Evolutionary conservation across 2,797 vertebrate species (phyloP).

Genomic region (Lithobates sylvaticus): DNA sequence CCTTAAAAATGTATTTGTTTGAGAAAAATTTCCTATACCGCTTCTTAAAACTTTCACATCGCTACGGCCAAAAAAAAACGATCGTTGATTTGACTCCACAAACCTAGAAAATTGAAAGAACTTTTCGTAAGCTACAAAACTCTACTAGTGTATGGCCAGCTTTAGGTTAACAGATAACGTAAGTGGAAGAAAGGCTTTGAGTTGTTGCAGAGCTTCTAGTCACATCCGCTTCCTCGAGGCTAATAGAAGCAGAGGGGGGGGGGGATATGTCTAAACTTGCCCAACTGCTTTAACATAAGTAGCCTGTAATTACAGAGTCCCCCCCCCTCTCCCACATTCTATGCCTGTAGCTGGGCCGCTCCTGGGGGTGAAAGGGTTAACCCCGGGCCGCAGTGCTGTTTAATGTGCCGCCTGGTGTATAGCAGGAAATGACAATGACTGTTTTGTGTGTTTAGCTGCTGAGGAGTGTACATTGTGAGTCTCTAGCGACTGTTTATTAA

Average conservation of each 20-base stretch:
- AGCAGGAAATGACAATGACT: conserved; percentile 54
- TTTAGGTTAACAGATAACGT: background rate
- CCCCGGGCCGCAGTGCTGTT: conserved; percentile 6
- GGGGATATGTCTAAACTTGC: conserved; percentile 41
- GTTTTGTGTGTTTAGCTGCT: conserved; percentile 49
- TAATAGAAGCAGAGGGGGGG: background rate
- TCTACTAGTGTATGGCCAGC: too few relatives aligned
- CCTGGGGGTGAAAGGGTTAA: conserved; percentile 42
- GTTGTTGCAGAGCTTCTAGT: background rate
- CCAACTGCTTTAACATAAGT: conserved; percentile 15
- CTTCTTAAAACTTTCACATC: too few relatives aligned
- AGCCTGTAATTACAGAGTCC: conserved; percentile 1
- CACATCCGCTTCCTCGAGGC: conserved; percentile 20
- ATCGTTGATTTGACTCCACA: too few relatives aligned
- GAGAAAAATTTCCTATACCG: too few relatives aligned
- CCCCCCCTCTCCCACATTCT: background rate
- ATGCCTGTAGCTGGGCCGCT: background rate
- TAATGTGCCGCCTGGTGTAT: conserved; percentile 31
- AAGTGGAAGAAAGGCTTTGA: background rate
- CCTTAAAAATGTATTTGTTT: too few relatives aligned
- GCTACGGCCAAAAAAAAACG: too few relatives aligned
- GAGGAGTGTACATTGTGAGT: conserved; percentile 5
- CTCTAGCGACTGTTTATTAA: conserved; percentile 47
- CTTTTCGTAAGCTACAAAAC: too few relatives aligned
- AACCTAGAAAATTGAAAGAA: too few relatives aligned